phyloP scores from a whole-genome alignment of 37 sponge, comb jelly and placozoan species.

The Amphimedon queenslandica region DNA sequence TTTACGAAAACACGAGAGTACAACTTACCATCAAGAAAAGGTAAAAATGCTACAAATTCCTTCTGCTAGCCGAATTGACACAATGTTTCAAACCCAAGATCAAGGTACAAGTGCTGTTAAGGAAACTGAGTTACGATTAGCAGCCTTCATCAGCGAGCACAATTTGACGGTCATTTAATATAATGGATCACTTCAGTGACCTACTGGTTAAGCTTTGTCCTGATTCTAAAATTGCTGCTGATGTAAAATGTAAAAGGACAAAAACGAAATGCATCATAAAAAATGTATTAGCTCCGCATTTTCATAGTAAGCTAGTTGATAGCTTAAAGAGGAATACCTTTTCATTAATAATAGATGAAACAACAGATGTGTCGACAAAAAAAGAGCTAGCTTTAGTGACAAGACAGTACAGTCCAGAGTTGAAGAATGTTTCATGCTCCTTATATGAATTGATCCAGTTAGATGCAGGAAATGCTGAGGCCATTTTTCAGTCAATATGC shows the following conservation, averaged over 20 bases:
- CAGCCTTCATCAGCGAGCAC: neutral
- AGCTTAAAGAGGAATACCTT: no score
- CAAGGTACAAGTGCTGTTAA: neutral
- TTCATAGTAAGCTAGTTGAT: no score
- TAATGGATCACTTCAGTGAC: neutral
- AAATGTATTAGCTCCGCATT: no score
- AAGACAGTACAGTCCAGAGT: no score
- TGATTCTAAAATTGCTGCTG: neutral
- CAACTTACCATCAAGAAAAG: no score
- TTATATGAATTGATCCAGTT: no score
- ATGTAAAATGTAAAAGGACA: neutral
- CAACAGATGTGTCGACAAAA: no score
- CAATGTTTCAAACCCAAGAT: neutral
- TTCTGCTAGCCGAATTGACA: neutral
- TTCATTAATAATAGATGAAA: no score
- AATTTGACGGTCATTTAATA: neutral
- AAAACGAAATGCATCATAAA: neutral
- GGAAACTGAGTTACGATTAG: neutral
- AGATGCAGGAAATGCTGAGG: no score
- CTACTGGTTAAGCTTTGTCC: neutral
- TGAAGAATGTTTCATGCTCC: no score
- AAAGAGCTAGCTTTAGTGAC: no score
- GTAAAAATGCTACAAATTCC: neutral
- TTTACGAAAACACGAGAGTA: neutral
- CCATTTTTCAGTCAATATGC: no score